Evolutionary conservation across 2,797 vertebrate species (phyloP).

Genomic region (Hyperoplus immaculatus): DNA sequence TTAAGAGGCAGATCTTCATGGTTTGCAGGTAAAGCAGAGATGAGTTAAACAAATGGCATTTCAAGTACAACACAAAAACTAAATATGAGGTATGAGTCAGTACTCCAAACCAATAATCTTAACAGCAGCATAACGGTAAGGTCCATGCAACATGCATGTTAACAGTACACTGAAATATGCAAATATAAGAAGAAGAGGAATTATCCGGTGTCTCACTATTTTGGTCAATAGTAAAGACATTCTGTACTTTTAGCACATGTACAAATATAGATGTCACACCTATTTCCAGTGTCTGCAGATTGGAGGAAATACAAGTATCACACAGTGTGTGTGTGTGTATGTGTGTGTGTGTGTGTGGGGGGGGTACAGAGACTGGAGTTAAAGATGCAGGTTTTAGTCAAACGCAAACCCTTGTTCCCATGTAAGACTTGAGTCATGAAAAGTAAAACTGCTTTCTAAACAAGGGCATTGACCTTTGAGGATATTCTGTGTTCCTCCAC

Average conservation of each 20-base stretch:
- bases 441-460: neutral
- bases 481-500: conserved; percentile 1
- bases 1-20: conserved; percentile 27
- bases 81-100: conserved; percentile 57
- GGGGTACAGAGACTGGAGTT: neutral
- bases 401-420: conserved; percentile 9
- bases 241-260: conserved; percentile 34
- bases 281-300: conserved; percentile 9
- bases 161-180: conserved; percentile 33
- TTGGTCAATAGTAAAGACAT: conserved; percentile 34
- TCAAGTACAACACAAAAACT: conserved; percentile 53
- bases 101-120: conserved; percentile 31
- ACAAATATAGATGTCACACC: conserved; percentile 37
- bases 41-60: conserved; percentile 28
- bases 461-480: neutral
- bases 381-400: conserved; percentile 3
- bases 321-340: neutral
- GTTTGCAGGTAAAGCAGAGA: conserved; percentile 25
- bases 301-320: neutral
- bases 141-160: conserved; percentile 74
- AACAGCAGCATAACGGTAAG: conserved; percentile 45
- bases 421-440: conserved; percentile 4
- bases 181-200: conserved; percentile 17
- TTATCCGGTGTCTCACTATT: conserved; percentile 14
- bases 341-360: too few relatives aligned